Evolutionary conservation across 2,888 invertebrate genomes (phyloP).

Genomic region (Conops quadrifasciatus): DNA sequence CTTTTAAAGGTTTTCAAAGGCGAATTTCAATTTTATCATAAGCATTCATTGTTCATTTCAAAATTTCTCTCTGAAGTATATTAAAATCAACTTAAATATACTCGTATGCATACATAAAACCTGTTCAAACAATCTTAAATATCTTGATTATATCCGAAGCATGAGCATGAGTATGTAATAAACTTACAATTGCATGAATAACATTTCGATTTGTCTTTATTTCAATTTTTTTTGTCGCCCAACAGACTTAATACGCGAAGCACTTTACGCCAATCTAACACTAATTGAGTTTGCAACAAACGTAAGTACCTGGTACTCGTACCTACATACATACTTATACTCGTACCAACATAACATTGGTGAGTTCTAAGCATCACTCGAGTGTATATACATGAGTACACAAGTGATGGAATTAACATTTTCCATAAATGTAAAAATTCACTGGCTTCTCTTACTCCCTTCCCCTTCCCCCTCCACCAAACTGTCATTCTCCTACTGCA

Average conservation of each 20-base stretch:
- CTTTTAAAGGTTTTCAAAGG: not conserved
- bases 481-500: constrained; percentile 60
- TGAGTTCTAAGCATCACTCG: not conserved
- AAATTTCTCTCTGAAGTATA: not conserved
- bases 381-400: not conserved
- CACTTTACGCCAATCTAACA: constrained; percentile 61
- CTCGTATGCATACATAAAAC: too few relatives aligned
- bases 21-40: not conserved
- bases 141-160: too few relatives aligned
- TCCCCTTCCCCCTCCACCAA: not conserved
- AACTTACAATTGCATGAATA: too few relatives aligned
- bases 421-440: not conserved
- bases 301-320: constrained; percentile 50
- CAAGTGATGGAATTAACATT: not conserved
- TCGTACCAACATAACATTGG: too few relatives aligned
- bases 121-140: too few relatives aligned
- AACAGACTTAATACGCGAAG: constrained; percentile 61
- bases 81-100: constrained; percentile 3
- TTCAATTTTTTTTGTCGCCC: not conserved
- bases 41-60: not conserved
- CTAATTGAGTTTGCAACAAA: constrained; percentile 60
- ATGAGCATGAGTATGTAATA: too few relatives aligned
- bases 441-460: not conserved
- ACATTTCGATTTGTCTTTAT: too few relatives aligned
- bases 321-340: not conserved